phyloP scores from a whole-genome alignment of 2,888 invertebrate genomes.

The Penaeus monodon region DNA sequence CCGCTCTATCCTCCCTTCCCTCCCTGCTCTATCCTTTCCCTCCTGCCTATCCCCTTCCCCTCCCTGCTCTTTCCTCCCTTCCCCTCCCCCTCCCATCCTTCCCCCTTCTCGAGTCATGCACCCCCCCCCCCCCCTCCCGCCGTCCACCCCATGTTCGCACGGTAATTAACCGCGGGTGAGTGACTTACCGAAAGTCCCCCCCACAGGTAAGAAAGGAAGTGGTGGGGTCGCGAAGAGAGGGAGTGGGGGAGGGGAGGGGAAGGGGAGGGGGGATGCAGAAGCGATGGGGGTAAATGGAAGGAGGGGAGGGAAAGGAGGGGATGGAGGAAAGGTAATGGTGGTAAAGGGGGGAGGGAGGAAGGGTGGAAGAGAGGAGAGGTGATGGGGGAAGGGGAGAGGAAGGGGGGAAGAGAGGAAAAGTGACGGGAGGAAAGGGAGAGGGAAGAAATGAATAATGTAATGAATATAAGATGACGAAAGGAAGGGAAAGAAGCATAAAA shows the following conservation, averaged over 20 bases:
- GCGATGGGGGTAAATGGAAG: not conserved
- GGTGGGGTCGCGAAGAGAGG: conserved; percentile 16
- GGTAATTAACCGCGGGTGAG: no score
- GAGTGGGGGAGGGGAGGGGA: not conserved
- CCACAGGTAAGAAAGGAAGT: not conserved
- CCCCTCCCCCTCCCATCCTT: no score
- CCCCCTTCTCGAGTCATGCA: no score
- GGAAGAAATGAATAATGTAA: not conserved
- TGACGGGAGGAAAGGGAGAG: no score
- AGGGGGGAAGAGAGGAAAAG: not conserved
- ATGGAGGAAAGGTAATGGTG: not conserved
- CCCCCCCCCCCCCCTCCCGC: no score
- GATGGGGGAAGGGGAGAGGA: not conserved
- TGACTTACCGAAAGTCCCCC: no score
- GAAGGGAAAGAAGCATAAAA: not conserved
- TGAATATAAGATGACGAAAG: not conserved
- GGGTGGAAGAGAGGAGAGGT: not conserved
- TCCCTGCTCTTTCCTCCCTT: no score
- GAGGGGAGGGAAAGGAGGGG: not conserved
- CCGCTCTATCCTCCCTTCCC: no score
- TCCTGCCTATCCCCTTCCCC: no score
- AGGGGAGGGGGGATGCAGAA: not conserved
- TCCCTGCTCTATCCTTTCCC: no score
- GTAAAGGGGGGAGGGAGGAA: not conserved
- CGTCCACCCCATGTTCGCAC: no score